These are phyloP conservation scores for Subacronicta megacephala DNA, from an alignment of 2,888 invertebrate genomes.

Conservation along the genomic window DNA sequence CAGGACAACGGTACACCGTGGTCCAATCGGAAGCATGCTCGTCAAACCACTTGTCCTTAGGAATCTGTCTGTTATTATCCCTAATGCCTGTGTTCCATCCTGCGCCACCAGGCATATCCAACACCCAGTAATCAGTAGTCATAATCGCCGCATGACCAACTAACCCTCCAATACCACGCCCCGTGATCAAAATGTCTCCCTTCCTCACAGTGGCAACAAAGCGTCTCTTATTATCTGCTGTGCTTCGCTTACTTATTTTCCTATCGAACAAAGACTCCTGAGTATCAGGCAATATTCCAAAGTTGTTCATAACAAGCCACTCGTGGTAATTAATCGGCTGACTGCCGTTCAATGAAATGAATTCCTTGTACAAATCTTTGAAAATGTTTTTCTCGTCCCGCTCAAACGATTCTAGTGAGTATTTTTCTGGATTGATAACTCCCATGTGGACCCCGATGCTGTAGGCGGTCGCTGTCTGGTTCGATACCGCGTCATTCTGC, in stretches of 20 bases:
- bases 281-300: constrained; percentile 71
- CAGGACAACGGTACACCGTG: constrained; percentile 69
- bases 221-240: constrained; percentile 67
- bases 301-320: constrained; percentile 78
- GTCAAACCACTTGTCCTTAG: constrained; percentile 71
- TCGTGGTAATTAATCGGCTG: constrained; percentile 71
- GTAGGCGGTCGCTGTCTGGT: constrained; percentile 65
- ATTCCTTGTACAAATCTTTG: constrained; percentile 68
- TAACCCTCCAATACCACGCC: constrained; percentile 62
- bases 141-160: constrained; percentile 74
- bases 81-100: constrained; percentile 64
- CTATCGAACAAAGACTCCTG: constrained; percentile 70
- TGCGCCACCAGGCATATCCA: constrained; percentile 72
- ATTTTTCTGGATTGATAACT: constrained; percentile 78
- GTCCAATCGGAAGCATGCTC: constrained; percentile 69
- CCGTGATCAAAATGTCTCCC: constrained; percentile 71
- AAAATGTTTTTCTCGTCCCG: constrained; percentile 72
- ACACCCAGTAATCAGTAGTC: constrained; percentile 70
- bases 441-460: constrained; percentile 69
- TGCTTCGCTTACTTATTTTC: constrained; percentile 71
- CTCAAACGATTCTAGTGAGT: constrained; percentile 69
- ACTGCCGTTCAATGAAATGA: constrained; percentile 61
- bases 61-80: constrained; percentile 70
- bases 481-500: constrained; percentile 50
- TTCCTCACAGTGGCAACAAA: constrained; percentile 71